These are phyloP conservation scores for Balearica regulorum DNA, from an alignment of 2,797 vertebrate genomes.

Conservation along the genomic window DNA sequence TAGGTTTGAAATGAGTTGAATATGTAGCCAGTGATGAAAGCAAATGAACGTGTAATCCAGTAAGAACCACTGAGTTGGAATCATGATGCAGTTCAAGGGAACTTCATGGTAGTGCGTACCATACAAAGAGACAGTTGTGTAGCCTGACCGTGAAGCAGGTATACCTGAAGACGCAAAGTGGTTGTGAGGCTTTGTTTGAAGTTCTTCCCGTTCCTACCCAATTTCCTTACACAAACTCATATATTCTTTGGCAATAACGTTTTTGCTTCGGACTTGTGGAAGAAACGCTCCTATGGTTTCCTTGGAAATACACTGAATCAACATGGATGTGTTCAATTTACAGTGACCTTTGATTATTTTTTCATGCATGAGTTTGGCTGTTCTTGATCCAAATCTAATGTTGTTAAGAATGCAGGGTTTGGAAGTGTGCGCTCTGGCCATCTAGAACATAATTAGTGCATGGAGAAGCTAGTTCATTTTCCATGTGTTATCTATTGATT, in stretches of 20 bases:
- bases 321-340: fast-evolving
- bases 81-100: background rate
- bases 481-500: background rate
- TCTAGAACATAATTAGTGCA: background rate
- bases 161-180: background rate
- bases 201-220: background rate
- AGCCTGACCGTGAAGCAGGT: background rate
- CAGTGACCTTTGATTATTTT: background rate
- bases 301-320: background rate
- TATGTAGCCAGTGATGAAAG: background rate
- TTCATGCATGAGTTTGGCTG: background rate
- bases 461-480: background rate
- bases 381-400: background rate
- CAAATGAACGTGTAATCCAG: background rate
- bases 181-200: background rate
- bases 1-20: background rate
- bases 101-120: background rate
- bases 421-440: background rate
- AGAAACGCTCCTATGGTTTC: background rate
- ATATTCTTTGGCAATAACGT: fast-evolving
- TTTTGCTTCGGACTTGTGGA: background rate
- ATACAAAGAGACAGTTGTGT: background rate
- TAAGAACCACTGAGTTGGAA: background rate
- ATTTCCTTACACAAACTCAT: background rate
- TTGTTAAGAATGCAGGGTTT: background rate